Base-by-base conservation (phyloP, 92 coral and sea anemone species). In the Bergia puertoricense region DNA sequence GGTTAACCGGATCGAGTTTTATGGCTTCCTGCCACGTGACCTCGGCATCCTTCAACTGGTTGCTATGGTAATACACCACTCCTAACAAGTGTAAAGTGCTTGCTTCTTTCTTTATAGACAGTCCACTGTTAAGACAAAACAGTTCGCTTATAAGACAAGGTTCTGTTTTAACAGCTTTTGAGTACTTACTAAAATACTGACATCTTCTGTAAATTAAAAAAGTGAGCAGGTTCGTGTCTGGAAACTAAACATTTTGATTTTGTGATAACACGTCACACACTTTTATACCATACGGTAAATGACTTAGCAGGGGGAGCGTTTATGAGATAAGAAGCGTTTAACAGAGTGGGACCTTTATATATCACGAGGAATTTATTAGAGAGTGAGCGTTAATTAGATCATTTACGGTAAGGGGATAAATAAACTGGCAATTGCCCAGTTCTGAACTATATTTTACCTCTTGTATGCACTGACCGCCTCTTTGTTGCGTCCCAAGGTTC, bases 21-120 rank as follows among this genome's bases (percentile, higher is more conserved):
- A 96, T 71, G 10, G 94, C 93, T 75, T 96, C 96, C 71, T 87
- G 76, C 98, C 98, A 96, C n/a, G 95, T 91, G 75, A 43, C 23
- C 85, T 94, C 97, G 5, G 98, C 98, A 8, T 96, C 98, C 43
- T 74, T 79, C 37, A 92, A 7, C 30, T 84, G 94, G 75, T 93
- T 85, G 42, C 77, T 86, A 76, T 92, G 92, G 88, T 88, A 96
- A 88, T 96, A 96, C 77, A 96, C 40, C 9, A 94, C 92, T 18
- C 97, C 98, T 20, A 96, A 92, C 76, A 94, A 82, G 79, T 96
- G 98, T 8, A 94, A 74, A 1, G 97, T 93, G 75, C 78, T 79
- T n/a, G 91, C 91, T 38, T 96, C 98, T 54, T 90, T 90, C 89
- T 92, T 93, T 66, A 95, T 88, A 13, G 90, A 76, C 66, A 95